Evolutionary conservation across 2,888 invertebrate genomes (phyloP), one percentile per base, ranked within the genome.

Genomic region (Pseudoips prasinana): DNA sequence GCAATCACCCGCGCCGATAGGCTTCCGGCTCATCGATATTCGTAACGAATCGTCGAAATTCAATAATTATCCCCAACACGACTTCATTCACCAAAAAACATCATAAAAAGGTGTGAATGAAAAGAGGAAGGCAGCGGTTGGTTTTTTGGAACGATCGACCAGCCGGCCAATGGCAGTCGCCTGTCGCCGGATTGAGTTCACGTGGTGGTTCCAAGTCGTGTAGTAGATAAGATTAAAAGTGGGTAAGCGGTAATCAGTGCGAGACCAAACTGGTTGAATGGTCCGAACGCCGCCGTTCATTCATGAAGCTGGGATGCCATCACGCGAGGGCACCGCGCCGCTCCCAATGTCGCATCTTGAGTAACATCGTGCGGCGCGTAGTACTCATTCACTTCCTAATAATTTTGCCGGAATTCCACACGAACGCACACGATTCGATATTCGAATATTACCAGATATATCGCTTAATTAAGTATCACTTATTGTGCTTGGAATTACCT

Each of bases 11-110:
- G 77, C 77, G 72, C 79, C 72, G 76, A 77, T 72, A 50, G 75
- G 84, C 86, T 86, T 87, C 87, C 88, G 85, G 83, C 82, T 76
- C 82, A 82, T 85, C 87, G 84, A 88, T 88, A 83, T 85, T 88
- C 88, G 88, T 84, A 81, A 77, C 88, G 87, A 88, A 88, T 88
- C 80, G 81, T 78, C 72, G 77, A 87, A 86, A 86, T 86, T 88
- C 79, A 86, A 87, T 88, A 86, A 88, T 88, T 87, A 88, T 84
- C 83, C 76, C 79, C 77, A 82, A 87, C 86, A 88, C 86, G 87
- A 88, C 84, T 87, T 84, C 87, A 86, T 86, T 87, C 84, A 86
- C 73, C 75, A 80, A 81, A 85, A 85, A 87, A 76, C 58, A 58
- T 58, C 44, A 66, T 73, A 88, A 88, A 88, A 88, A 88, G 80